Evolutionary conservation across 2,113 vertebrate genomes (phyloP), one percentile per base, ranked within the genome.

Genomic region (Himantopus leucocephalus): DNA sequence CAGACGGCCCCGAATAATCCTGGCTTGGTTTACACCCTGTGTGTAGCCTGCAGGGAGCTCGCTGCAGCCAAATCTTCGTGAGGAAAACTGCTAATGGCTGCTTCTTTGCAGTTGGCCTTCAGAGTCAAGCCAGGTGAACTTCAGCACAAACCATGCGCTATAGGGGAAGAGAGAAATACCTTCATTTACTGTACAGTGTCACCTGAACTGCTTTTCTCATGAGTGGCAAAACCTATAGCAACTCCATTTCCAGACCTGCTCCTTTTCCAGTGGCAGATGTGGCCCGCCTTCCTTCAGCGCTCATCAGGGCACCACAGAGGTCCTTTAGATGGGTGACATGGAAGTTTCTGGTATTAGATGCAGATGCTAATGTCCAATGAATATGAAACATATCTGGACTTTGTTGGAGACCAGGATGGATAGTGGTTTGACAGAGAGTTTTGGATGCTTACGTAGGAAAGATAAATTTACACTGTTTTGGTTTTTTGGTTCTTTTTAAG

Each of bases 1-100:
- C 67, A 88, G 85, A 94, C 60, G 85, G 48, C 41, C 48, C 88
- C 74, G 91, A 96, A 84, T 73, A 94, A 82, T 84, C n/a, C 70
- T 91, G 45, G 14, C 71, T 88, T 60, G 45, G 21, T 68, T 82
- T 79, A 64, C 39, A 59, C 55, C 80, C 68, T 53, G 41, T 3
- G 1, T 7, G 37, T 26, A 64, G 77, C 70, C 77, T 89, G n/a
- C 66, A 60, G 76, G 84, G 67, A 92, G 92, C 48, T 90, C 37
- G 8, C 62, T 74, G 26, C 55, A 79, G 64, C 75, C 27, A 41
- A 5, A 45, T 45, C 37, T 74, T 45, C 18, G 8, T 5, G 9
- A 92, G 55, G 68, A 88, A 80, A 43, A 67, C 43, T 88, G 62
- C 77, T n/a, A n/a, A 56, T 62, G 66, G 53, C 93, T 47, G 35